These are phyloP conservation scores for Temnopleurus reevesii DNA, from an alignment of 53 echinoderm and acorn worm genomes.

Conservation along the genomic window DNA sequence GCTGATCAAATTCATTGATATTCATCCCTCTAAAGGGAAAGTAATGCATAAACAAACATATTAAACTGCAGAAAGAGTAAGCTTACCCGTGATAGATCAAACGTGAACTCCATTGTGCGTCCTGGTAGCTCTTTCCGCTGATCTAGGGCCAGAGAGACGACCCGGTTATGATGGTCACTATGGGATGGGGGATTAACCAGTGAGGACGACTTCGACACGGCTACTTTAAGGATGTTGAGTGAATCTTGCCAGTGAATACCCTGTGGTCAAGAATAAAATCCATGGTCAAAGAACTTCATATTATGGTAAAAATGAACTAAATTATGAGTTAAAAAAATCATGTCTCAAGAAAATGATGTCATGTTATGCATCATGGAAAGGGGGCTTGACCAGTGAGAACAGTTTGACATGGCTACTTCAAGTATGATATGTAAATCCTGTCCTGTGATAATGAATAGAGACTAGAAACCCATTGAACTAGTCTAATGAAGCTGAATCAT, in stretches of 20 bases:
- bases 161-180: slow-evolving; percentile 70
- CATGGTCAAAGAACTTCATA: not conserved
- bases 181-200: slow-evolving; percentile 87
- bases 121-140: slow-evolving; percentile 90
- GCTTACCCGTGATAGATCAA: slow-evolving; percentile 94
- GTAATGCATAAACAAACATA: not conserved
- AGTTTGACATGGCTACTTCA: too few species aligned
- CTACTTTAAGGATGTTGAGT: slow-evolving; percentile 91
- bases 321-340: too few species aligned
- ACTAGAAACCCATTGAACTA: too few species aligned
- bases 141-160: slow-evolving; percentile 67
- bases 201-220: slow-evolving; percentile 91
- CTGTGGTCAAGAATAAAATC: slow-evolving; percentile 51
- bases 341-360: too few species aligned
- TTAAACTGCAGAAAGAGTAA: not conserved
- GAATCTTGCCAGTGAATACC: slow-evolving; percentile 93
- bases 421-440: too few species aligned
- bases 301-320: not conserved
- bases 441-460: too few species aligned
- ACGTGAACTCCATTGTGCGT: slow-evolving; percentile 97
- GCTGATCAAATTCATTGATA: too few species aligned
- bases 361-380: too few species aligned
- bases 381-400: too few species aligned
- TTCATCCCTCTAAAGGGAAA: too few species aligned
- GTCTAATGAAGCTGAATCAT: too few species aligned